Evolutionary conservation across 1,140 invertebrate species (phyloP), one percentile per base, ranked within the genome.

Genomic region (Tetramorium parvispinum): DNA sequence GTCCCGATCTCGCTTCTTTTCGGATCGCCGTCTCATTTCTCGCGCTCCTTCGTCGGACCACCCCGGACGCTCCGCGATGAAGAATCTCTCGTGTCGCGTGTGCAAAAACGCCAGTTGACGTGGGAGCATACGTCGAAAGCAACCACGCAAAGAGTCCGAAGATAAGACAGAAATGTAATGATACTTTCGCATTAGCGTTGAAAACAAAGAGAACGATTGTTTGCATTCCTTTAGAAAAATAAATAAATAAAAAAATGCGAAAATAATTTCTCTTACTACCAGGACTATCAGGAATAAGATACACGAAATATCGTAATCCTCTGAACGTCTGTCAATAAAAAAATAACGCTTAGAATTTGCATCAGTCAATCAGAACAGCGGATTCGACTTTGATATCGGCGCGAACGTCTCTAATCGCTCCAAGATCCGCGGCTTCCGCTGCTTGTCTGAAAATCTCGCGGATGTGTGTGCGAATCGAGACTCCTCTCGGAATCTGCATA

Each of bases 401-500:
- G 43, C 27, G 43, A 24, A 77, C 32, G 49, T 79, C 27, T 79
- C 27, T 24, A 81, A 87, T 83, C 73, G 63, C 81, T 86, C 65
- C 21, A 85, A 81, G 77, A 81, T 51, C 59, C 59, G 71, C 55
- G 49, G 40, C 16, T 61, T 37, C 63, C 18, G 76, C n/a, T 24
- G 16, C 24, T 43, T 21, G 53, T 21, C 68, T 37, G 57, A 87
- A 87, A 87, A 87, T 85, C 76, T 59, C 57, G 32, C 65, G 77
- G 43, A 49, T 24, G 27, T 59, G 27, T 59, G 24, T 7, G 73
- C 76, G 77, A 87, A 85, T 27, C 37, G 37, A 70, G 40, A 4
- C 59, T 78, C 21, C 82, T 88, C 86, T 81, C 55, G 61, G 86
- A 92, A 92, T 93, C 92, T 92, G 88, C 92, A 92, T 93, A 87